Percentiles rank a stretch among this genome's conserved stretches.
Conservation (phyloP, 2,113 vertebrate genomes). For the Cricetomys ansorgei region DNA sequence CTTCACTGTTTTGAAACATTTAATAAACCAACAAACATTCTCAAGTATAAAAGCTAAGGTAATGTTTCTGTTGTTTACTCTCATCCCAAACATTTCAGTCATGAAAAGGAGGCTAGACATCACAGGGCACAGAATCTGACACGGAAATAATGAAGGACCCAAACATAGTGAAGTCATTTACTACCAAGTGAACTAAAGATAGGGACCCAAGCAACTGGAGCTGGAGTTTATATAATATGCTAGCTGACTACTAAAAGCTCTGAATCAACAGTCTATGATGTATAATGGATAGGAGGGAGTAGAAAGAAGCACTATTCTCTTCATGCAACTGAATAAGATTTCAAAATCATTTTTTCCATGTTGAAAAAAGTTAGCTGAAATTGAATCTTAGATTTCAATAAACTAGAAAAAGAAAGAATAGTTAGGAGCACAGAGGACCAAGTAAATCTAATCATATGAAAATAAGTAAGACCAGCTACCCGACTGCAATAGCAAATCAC, state of each 20-base stretch:
- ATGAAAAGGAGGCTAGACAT: conserved; percentile 24
- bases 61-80: not conserved
- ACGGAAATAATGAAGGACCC: conserved; percentile 51
- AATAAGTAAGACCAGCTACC: not conserved
- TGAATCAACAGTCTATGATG: conserved; percentile 1
- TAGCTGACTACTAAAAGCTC: conserved; percentile 15
- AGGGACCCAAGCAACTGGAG: conserved; percentile 43
- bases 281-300: not conserved
- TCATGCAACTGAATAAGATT: conserved; percentile 30
- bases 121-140: conserved; percentile 36
- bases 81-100: conserved; percentile 48
- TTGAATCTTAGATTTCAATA: not conserved
- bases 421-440: not conserved
- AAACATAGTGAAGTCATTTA: conserved; percentile 71
- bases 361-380: conserved; percentile 25
- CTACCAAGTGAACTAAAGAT: conserved; percentile 74
- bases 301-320: not conserved
- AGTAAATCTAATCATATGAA: conserved; percentile 31
- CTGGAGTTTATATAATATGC: conserved; percentile 52
- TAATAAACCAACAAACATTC: conserved; percentile 40
- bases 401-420: not conserved
- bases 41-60: conserved; percentile 36
- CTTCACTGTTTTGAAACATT: conserved; percentile 57
- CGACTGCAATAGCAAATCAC: not conserved
- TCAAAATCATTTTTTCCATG: not conserved